Conservation (phyloP, 35 echinoderm and acorn worm genomes). For the Chiridota heheva region DNA sequence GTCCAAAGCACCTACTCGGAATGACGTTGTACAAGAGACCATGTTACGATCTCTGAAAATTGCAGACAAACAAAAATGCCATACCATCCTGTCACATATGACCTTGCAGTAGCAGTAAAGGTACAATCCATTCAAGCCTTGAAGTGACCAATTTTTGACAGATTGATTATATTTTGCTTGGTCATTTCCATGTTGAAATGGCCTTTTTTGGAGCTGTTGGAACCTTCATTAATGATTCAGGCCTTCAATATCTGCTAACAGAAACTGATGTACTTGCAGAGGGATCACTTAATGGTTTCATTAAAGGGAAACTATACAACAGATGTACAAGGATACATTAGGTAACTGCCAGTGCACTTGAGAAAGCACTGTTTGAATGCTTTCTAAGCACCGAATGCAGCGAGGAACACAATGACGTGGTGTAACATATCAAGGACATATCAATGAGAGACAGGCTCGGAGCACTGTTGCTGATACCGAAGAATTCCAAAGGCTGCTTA, state of each 20-base stretch:
- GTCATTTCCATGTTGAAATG: constrained; percentile 79
- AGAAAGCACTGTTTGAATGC: constrained; percentile 50
- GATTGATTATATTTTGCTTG: constrained; percentile 68
- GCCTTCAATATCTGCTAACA: constrained; percentile 58
- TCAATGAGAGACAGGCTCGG: background rate
- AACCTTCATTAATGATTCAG: constrained; percentile 75
- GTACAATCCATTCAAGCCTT: constrained; percentile 78
- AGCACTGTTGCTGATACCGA: constrained; percentile 1
- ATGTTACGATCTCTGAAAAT: constrained; percentile 57
- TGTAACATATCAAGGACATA: background rate
- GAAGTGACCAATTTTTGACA: constrained; percentile 59
- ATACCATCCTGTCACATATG: constrained; percentile 64
- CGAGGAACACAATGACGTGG: constrained; percentile 21
- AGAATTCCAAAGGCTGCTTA: constrained; percentile 40
- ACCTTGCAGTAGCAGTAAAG: constrained; percentile 76
- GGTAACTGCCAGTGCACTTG: constrained; percentile 53
- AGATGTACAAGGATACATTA: constrained; percentile 74
- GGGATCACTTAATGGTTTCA: constrained; percentile 75
- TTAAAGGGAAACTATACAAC: constrained; percentile 70
- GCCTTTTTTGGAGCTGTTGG: constrained; percentile 75
- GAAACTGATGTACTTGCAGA: constrained; percentile 61
- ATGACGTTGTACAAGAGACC: constrained; percentile 76
- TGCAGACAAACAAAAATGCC: constrained; percentile 54
- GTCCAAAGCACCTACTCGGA: constrained; percentile 55
- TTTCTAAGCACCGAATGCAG: constrained; percentile 24